phyloP scores from a whole-genome alignment of 2,797 vertebrate genomes.

The Megalops cyprinoides region DNA sequence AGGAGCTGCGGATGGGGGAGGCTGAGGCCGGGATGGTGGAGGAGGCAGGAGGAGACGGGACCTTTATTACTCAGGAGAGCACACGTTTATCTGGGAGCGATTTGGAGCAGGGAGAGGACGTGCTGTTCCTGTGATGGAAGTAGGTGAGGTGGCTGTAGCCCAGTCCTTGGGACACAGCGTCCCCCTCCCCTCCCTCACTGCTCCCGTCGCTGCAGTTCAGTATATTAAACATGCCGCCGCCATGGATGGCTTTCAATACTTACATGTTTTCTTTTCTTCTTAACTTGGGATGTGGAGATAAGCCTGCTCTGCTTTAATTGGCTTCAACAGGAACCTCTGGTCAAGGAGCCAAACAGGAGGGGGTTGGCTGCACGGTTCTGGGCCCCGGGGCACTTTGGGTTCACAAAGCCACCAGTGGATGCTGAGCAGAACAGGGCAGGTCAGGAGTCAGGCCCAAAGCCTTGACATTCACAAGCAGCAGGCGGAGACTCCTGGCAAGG shows the following conservation, averaged over 20 bases:
- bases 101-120: conserved; percentile 9
- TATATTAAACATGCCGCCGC: neutral
- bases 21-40: neutral
- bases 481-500: neutral
- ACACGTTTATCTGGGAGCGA: neutral
- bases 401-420: neutral
- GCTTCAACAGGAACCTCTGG: neutral
- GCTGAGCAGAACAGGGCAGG: neutral
- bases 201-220: neutral
- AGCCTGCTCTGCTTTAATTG: neutral
- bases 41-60: neutral
- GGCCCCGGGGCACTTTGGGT: neutral
- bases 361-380: neutral
- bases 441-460: neutral
- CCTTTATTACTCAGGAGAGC: conserved; percentile 7
- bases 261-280: neutral
- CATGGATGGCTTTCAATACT: neutral
- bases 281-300: neutral
- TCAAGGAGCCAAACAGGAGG: neutral
- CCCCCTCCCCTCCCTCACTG: neutral
- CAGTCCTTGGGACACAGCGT: neutral
- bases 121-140: neutral
- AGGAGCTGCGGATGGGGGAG: neutral
- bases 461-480: conserved; percentile 10
- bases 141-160: neutral